phyloP scores from a whole-genome alignment of 1,140 invertebrate species.

The Forficula auricularia region DNA sequence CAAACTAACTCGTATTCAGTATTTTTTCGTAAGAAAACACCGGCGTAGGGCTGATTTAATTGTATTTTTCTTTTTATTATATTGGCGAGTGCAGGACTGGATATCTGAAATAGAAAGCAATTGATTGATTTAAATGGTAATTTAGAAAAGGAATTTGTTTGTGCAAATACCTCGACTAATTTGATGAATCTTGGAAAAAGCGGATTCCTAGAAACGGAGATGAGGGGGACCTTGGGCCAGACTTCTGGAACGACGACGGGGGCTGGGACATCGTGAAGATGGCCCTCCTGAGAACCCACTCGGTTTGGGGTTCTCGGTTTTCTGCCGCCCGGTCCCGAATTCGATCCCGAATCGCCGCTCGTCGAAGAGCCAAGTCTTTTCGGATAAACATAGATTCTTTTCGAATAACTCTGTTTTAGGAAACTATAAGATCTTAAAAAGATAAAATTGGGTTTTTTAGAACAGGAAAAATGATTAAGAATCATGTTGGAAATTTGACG shows the following conservation, averaged over 20 bases:
- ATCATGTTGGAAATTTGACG: too few species aligned
- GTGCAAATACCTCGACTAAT: constrained; percentile 83
- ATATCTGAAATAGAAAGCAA: constrained; percentile 37
- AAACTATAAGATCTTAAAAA: too few species aligned
- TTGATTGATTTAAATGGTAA: not conserved
- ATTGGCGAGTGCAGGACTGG: constrained; percentile 74
- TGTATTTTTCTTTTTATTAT: constrained; percentile 85
- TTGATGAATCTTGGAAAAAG: constrained; percentile 98
- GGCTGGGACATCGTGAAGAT: constrained; percentile 39
- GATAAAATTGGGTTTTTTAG: too few species aligned
- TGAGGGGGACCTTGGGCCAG: constrained; percentile 88
- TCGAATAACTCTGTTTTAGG: too few species aligned
- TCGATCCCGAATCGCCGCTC: too few species aligned
- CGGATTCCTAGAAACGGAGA: constrained; percentile 85
- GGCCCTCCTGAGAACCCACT: not conserved
- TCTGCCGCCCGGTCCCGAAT: too few species aligned
- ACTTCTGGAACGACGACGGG: constrained; percentile 90
- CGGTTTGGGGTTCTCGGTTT: too few species aligned
- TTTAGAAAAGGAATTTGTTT: too few species aligned
- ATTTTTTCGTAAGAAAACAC: constrained; percentile 88
- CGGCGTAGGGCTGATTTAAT: constrained; percentile 92
- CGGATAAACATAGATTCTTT: too few species aligned
- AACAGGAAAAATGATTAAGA: too few species aligned
- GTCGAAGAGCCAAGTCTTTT: too few species aligned
- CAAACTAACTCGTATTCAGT: constrained; percentile 50